phyloP scores from a whole-genome alignment of 2,113 vertebrate species.

The Todiramphus chloris region DNA sequence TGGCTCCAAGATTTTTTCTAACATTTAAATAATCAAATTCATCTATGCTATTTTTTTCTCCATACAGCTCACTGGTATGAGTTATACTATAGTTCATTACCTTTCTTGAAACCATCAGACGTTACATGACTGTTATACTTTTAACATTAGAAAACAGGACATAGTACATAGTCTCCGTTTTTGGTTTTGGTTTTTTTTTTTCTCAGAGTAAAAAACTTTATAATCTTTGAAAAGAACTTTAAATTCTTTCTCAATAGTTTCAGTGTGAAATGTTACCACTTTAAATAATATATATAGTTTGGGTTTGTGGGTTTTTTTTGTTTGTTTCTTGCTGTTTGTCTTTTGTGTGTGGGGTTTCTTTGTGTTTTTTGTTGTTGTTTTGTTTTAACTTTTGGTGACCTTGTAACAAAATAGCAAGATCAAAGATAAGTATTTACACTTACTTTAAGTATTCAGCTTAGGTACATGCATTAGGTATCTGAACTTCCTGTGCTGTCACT shows the following conservation, averaged over 20 bases:
- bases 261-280: not conserved
- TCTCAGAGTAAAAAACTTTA: not conserved
- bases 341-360: not conserved
- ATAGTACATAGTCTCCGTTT: rapidly evolving
- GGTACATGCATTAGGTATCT: not conserved
- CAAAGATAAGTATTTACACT: not conserved
- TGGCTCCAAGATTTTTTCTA: not conserved
- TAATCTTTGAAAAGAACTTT: not conserved
- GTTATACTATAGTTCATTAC: not conserved
- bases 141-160: not conserved
- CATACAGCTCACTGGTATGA: not conserved
- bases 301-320: too few relatives aligned
- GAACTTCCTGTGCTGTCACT: not conserved
- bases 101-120: not conserved
- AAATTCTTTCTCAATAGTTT: not conserved
- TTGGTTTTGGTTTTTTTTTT: too few relatives aligned
- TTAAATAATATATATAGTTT: not conserved
- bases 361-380: not conserved
- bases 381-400: not conserved
- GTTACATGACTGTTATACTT: not conserved
- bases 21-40: not conserved
- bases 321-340: not conserved
- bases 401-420: not conserved
- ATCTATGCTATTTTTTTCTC: not conserved
- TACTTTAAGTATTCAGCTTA: not conserved